A percentile compares a stretch with the other conserved stretches of the same genome.
Evolutionary conservation across 2,113 vertebrate species (phyloP).

Genomic region (Acanthisitta chloris): DNA sequence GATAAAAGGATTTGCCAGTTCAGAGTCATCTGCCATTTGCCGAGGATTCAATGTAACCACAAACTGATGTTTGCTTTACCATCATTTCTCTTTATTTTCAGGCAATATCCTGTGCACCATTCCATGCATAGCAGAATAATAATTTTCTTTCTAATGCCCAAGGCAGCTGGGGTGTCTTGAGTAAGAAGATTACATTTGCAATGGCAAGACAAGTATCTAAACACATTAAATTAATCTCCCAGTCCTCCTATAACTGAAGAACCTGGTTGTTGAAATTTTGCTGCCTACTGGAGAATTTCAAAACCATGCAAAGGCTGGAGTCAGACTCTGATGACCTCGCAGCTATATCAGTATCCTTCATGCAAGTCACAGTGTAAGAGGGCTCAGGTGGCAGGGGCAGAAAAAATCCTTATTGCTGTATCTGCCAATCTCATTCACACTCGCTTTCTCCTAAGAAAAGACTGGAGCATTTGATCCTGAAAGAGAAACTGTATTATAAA

Average conservation of each 20-base stretch:
- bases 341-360: neutral
- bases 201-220: conserved; percentile 68
- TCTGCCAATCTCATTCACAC: neutral
- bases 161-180: conserved; percentile 64
- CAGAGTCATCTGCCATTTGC: conserved; percentile 48
- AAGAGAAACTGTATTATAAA: neutral
- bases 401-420: neutral
- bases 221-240: conserved; percentile 71
- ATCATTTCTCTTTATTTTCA: conserved; percentile 25
- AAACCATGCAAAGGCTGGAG: conserved; percentile 16
- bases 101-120: neutral
- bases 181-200: conserved; percentile 73
- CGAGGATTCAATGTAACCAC: neutral
- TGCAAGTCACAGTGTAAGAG: neutral
- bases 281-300: conserved; percentile 67
- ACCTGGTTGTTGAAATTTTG: conserved; percentile 64
- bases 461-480: neutral
- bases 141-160: conserved; percentile 56
- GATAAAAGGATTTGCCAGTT: conserved; percentile 71
- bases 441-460: neutral
- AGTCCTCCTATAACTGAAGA: conserved; percentile 65
- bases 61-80: conserved; percentile 32
- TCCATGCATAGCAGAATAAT: conserved; percentile 55
- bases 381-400: conserved; percentile 29
- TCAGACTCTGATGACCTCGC: neutral